Evolutionary conservation across 1,140 invertebrate genomes (phyloP).

Genomic region (Gonioctena quinquepunctata): DNA sequence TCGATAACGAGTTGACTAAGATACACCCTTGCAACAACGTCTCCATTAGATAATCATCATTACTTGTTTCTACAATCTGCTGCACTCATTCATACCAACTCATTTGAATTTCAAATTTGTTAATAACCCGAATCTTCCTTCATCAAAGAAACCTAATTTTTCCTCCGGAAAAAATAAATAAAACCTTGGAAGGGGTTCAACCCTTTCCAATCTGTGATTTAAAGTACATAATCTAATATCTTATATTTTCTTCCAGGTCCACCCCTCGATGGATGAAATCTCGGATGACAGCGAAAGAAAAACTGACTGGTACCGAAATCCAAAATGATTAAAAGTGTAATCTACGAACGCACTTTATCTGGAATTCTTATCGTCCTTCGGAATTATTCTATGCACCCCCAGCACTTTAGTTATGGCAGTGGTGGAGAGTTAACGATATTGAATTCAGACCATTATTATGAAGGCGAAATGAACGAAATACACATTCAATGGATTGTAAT

Average conservation of each 20-base stretch:
- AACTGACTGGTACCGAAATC: slow-evolving; percentile 30
- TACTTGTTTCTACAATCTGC: neutral
- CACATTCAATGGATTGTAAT: no score
- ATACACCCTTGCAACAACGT: neutral
- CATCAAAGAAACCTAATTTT: slow-evolving; percentile 18
- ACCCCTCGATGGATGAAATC: slow-evolving; percentile 7
- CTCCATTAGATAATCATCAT: neutral
- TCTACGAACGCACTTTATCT: slow-evolving; percentile 41
- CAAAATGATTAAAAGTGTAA: slow-evolving; percentile 45
- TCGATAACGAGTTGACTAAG: no score
- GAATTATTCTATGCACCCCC: neutral
- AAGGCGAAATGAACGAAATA: no score
- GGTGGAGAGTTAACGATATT: neutral
- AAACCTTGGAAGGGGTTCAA: slow-evolving; percentile 20
- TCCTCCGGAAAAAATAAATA: slow-evolving; percentile 24
- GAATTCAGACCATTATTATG: no score
- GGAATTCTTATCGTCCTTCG: slow-evolving; percentile 15
- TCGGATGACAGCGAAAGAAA: slow-evolving; percentile 23
- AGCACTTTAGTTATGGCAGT: neutral
- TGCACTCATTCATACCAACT: slow-evolving; percentile 3
- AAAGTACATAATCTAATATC: slow-evolving; percentile 37
- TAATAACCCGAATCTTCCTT: neutral
- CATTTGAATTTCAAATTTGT: slow-evolving; percentile 11
- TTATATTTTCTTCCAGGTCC: slow-evolving; percentile 25
- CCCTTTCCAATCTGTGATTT: slow-evolving; percentile 44